Evolutionary conservation across 2,797 vertebrate genomes (phyloP), one percentile per base, ranked within the genome.

Genomic region (Erethizon dorsatum): DNA sequence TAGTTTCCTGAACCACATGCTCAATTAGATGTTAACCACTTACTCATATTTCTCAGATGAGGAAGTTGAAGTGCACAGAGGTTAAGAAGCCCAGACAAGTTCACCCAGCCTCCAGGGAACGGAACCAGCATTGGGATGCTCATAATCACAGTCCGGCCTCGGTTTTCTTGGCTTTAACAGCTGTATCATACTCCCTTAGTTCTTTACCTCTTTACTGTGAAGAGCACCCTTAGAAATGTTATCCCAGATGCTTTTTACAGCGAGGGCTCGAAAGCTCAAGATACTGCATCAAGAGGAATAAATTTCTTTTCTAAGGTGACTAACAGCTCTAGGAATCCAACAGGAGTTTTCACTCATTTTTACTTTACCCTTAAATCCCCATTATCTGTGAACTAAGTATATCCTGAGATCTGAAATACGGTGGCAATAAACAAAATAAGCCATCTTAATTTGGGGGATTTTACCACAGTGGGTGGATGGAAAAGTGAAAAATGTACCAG

Each of bases 241-340:
- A 73, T 12, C 17, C 17, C 33, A 9, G 18, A 3, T 71, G 24
- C 73, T 73, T 83, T 91, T 84, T 57, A 86, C n/a, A 67, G 79
- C n/a, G 54, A 73, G 57, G 13, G 1, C 89, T 77, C 77, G 47
- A 86, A 14, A 95, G 33, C 54, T 54, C 47, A 67, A 90, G 28
- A 86, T 20, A 88, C 11, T 63, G 1, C 2, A 52, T 65, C 2
- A 33, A 78, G 54, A 93, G 17, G 26, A 88, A 45, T n/a, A 28
- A 52, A 75, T 77, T 31, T 37, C 47, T 83, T 89, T 91, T n/a
- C 54, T 84, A 85, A 93, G n/a, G 65, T 92, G 77, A 93, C 37
- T 61, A 41, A 52, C 15, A 82, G 15, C 3, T 54, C 47, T 9
- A 17, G 14, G 69, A 75, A 33, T 52, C 18, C 80, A 77, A 88